Conservation (phyloP, 2,113 vertebrate genomes). For the Aldabrachelys gigantea region DNA sequence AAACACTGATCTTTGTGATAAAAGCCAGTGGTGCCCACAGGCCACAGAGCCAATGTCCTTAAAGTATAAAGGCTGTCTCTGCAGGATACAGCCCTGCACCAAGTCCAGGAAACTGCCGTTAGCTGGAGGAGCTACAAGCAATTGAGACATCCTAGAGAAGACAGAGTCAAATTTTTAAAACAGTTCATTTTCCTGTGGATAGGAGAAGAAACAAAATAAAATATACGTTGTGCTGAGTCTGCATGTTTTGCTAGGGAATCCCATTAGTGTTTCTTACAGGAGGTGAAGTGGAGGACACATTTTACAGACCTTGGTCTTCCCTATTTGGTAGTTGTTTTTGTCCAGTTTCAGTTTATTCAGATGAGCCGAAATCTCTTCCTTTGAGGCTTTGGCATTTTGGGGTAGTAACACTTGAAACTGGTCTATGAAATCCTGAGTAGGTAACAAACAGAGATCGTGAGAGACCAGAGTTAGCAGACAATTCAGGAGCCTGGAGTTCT, state of each 20-base stretch:
- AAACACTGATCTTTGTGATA: not conserved
- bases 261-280: not conserved
- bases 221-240: not conserved
- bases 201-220: not conserved
- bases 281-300: not conserved
- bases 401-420: slow-evolving; percentile 95
- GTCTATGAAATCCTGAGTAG: slow-evolving; percentile 89
- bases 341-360: slow-evolving; percentile 86
- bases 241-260: too few species aligned
- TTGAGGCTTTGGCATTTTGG: slow-evolving; percentile 81
- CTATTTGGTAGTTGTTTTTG: slow-evolving; percentile 92
- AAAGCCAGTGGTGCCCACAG: not conserved
- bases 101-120: not conserved
- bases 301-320: slow-evolving; percentile 91
- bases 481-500: not conserved
- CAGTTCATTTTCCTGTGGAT: not conserved
- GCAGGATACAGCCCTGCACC: not conserved
- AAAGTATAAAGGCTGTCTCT: not conserved
- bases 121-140: not conserved
- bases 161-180: not conserved
- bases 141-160: not conserved
- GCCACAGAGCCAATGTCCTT: not conserved
- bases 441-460: not conserved
- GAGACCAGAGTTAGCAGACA: not conserved
- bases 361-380: slow-evolving; percentile 85